Base-by-base conservation (phyloP, 2,113 vertebrate genomes). In the Pungitius pungitius region DNA sequence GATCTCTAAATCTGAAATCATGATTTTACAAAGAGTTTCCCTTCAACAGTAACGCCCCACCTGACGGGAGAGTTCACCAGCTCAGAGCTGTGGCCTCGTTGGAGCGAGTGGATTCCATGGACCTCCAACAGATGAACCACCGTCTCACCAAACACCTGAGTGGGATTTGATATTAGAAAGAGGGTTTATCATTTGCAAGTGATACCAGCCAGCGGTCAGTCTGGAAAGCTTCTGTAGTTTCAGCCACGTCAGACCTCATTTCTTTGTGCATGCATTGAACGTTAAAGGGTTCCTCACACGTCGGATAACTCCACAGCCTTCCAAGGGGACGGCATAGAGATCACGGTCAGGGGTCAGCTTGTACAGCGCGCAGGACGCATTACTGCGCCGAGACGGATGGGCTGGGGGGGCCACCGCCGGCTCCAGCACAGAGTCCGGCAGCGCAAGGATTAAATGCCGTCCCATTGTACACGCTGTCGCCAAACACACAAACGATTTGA, bases 281-380 rank as follows among this genome's bases (percentile, higher is more conserved):
- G 24, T 15, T 10, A 2, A 30, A 20, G 8, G 0, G 35, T 15
- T 30, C 20, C 85, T 90, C 70, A 90, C 89, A 6, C 71, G 77
- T 74, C 59, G 72, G 43, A 49, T 86, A 10, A 85, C 78, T 52
- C 81, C 83, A 39, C 90, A 92, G 63, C 72, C 84, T 0, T 85
- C 77, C 67, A 87, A 68, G 4, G 81, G 85, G 14, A 88, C 69
- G 10, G 56, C n/a, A 78, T 87, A 85, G 62, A 91, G 5, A 27
- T 80, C 64, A 6, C 75, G 89, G 69, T 82, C 61, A 20, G 88
- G 61, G 70, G 65, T 85, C 78, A 90, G 14, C 62, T 20, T 85
- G 61, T 81, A 78, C 55, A 88, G 77, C 0, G 17, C 22, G 59
- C 88, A 92, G 62, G 84, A 74, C 6, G n/a, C 33, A 11, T 75